Percentiles rank a stretch among this genome's conserved stretches.
Conservation (phyloP, 2,113 vertebrate genomes). For the Asarcornis scutulata region DNA sequence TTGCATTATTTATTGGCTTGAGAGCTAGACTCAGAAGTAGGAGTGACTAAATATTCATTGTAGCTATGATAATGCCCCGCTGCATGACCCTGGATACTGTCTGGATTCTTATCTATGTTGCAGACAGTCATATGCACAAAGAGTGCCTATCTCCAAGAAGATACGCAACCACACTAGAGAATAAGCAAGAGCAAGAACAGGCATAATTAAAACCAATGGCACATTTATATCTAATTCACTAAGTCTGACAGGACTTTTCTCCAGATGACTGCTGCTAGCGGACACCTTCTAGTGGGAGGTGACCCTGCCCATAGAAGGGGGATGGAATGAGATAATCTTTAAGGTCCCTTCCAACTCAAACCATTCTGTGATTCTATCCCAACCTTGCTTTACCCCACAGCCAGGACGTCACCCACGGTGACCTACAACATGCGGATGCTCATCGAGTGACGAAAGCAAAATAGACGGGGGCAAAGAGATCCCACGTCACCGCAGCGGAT, state of each 20-base stretch:
- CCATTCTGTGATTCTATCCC: neutral
- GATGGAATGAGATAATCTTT: no score
- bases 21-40: neutral
- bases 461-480: neutral
- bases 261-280: neutral
- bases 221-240: neutral
- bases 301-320: no score
- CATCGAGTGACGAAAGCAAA: neutral
- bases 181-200: neutral
- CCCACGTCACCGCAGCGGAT: fast-evolving
- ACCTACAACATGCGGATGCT: neutral
- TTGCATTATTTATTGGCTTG: neutral
- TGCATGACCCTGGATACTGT: neutral
- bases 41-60: neutral
- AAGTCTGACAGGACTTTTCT: neutral
- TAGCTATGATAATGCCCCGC: neutral
- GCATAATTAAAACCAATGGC: neutral
- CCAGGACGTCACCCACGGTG: fast-evolving
- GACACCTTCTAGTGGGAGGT: no score
- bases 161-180: neutral
- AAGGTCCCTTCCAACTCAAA: no score
- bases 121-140: no score
- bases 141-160: neutral
- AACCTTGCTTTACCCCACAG: neutral
- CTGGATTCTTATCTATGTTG: neutral